Percentiles rank a stretch among this genome's conserved stretches.
Conservation (phyloP, 2,797 vertebrate species). For the Emydoidea blandingii region DNA sequence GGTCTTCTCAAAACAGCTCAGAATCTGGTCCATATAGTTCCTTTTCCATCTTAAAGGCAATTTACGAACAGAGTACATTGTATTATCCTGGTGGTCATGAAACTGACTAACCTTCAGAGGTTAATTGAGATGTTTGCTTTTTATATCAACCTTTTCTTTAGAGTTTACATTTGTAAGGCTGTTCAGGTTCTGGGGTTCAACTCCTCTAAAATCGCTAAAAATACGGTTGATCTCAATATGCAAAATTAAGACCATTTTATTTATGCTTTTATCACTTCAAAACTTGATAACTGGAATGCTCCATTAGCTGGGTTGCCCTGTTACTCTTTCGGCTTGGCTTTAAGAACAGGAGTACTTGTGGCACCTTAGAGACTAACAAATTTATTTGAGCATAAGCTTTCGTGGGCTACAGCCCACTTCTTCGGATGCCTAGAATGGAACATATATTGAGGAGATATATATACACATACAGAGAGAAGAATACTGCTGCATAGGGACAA, state of each 20-base stretch:
- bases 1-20: slow-evolving; percentile 18
- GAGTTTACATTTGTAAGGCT: slow-evolving; percentile 14
- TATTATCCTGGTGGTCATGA: background rate
- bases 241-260: background rate
- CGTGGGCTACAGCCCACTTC: no score
- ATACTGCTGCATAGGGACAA: slow-evolving; percentile 33
- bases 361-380: no score
- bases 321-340: slow-evolving; percentile 43
- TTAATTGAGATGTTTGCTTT: background rate
- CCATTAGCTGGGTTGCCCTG: background rate
- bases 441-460: no score
- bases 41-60: background rate
- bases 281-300: background rate
- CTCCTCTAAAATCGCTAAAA: slow-evolving; percentile 20
- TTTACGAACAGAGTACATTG: slow-evolving; percentile 16
- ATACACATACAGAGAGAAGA: background rate
- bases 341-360: background rate
- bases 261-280: slow-evolving; percentile 31
- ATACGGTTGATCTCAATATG: background rate
- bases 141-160: background rate
- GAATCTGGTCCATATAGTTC: background rate
- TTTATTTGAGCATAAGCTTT: no score
- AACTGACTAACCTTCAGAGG: slow-evolving; percentile 2
- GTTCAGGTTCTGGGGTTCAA: background rate
- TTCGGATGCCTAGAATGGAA: no score